Percentiles rank a stretch among this genome's conserved stretches.
phyloP scores from a whole-genome alignment of 30 jellyfish, hydroid and myxozoan species.

The Haliclystus octoradiatus region DNA sequence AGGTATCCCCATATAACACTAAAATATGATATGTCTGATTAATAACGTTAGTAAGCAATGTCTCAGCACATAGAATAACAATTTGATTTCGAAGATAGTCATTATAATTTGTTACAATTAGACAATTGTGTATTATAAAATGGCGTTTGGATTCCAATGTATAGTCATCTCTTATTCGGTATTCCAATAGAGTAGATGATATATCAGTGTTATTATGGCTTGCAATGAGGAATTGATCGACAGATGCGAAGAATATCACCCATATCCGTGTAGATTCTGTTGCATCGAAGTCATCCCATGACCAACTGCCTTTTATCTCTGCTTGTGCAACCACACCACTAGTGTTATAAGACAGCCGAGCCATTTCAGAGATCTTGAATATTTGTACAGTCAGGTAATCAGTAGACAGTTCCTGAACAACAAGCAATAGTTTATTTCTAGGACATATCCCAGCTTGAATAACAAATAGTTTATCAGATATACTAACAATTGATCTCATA shows the following conservation, averaged over 20 bases:
- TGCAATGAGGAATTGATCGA: constrained; percentile 61
- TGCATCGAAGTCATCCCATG: constrained; percentile 94
- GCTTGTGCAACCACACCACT: constrained; percentile 92
- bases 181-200: constrained; percentile 67
- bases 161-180: constrained; percentile 57
- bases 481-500: constrained; percentile 80
- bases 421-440: constrained; percentile 62
- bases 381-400: constrained; percentile 73
- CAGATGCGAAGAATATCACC: constrained; percentile 82
- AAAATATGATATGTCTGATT: constrained; percentile 86
- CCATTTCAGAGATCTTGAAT: constrained; percentile 77
- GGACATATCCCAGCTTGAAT: constrained; percentile 96
- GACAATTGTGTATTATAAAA: constrained; percentile 47
- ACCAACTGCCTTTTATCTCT: constrained; percentile 97
- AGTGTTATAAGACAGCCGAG: constrained; percentile 82
- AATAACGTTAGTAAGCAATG: constrained; percentile 64
- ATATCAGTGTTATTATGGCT: constrained; percentile 65
- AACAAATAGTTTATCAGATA: constrained; percentile 80
- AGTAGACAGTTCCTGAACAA: constrained; percentile 84
- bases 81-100: constrained; percentile 76
- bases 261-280: constrained; percentile 93
- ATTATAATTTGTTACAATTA: constrained; percentile 80
- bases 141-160: constrained; percentile 55
- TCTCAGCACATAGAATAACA: constrained; percentile 87
- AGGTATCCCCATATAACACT: constrained; percentile 40